A percentile compares a stretch with the other conserved stretches of the same genome.
These are phyloP conservation scores for Steromphala cineraria DNA, from an alignment of 2,888 invertebrate genomes.

Conservation along the genomic window DNA sequence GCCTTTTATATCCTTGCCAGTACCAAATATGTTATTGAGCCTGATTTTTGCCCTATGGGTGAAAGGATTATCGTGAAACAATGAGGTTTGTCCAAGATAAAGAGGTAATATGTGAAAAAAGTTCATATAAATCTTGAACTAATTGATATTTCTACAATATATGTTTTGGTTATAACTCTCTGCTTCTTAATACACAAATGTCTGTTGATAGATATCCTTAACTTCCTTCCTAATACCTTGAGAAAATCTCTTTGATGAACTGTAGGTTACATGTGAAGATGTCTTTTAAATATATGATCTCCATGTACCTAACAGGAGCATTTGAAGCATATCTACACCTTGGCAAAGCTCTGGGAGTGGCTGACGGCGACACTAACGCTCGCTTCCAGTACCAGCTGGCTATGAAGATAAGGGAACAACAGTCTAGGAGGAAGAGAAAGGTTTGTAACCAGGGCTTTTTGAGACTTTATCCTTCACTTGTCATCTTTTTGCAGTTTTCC, in stretches of 20 bases:
- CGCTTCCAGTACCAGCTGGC: slow-evolving; percentile 65
- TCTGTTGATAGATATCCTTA: neutral
- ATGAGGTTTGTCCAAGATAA: too few relatives aligned
- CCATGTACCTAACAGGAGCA: slow-evolving; percentile 46
- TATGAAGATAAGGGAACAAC: slow-evolving; percentile 55
- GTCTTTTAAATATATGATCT: too few relatives aligned
- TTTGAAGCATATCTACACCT: slow-evolving; percentile 64
- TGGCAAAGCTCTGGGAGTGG: slow-evolving; percentile 57
- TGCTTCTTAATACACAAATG: neutral
- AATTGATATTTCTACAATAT: too few relatives aligned
- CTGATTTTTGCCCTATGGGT: too few relatives aligned
- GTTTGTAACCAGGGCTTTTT: neutral
- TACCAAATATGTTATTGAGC: too few relatives aligned
- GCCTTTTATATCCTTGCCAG: too few relatives aligned
- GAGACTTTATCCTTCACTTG: too few relatives aligned
- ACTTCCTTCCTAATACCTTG: too few relatives aligned
- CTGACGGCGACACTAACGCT: slow-evolving; percentile 58
- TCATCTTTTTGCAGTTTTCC: neutral
- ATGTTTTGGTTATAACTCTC: too few relatives aligned
- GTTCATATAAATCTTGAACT: too few relatives aligned
- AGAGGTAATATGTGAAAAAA: too few relatives aligned
- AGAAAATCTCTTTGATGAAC: neutral
- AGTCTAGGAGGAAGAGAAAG: slow-evolving; percentile 48
- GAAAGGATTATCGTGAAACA: too few relatives aligned
- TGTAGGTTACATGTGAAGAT: neutral